A percentile compares a stretch with the other conserved stretches of the same genome.
phyloP scores from a whole-genome alignment of 2,888 invertebrate species.

The Macrophya alboannulata region DNA sequence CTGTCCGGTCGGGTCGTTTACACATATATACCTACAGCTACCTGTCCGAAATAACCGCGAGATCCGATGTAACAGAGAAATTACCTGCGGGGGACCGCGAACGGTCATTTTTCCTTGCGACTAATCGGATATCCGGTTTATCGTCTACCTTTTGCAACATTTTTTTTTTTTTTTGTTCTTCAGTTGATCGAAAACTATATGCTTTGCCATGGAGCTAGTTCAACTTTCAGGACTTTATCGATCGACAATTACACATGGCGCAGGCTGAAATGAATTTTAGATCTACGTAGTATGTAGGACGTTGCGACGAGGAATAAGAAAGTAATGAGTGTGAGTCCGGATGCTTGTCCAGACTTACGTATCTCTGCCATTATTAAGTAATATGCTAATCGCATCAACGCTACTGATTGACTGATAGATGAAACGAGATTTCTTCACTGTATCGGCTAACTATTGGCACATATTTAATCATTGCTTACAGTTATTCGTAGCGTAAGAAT shows the following conservation, averaged over 20 bases:
- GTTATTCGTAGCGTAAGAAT: neutral
- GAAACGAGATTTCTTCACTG: neutral
- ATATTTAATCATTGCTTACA: neutral
- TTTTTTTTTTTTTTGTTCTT: neutral
- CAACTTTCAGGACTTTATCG: neutral
- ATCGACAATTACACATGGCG: neutral
- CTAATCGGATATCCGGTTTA: neutral
- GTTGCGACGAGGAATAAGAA: neutral
- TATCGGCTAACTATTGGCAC: neutral
- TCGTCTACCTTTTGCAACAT: neutral
- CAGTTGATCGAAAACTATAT: too few relatives aligned
- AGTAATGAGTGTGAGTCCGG: neutral
- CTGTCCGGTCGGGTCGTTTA: slow-evolving; percentile 4
- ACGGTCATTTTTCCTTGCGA: neutral
- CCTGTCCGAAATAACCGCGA: neutral
- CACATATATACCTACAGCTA: neutral
- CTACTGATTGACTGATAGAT: neutral
- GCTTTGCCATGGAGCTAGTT: neutral
- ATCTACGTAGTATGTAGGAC: neutral
- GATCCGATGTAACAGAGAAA: slow-evolving; percentile 1
- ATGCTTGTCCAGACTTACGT: neutral
- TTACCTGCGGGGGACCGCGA: neutral
- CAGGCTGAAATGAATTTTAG: neutral
- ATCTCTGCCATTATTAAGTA: neutral
- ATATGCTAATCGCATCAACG: neutral